Percentiles rank a stretch among this genome's conserved stretches.
Conservation (phyloP, 2,797 vertebrate species). For the Apodemus agrarius region DNA sequence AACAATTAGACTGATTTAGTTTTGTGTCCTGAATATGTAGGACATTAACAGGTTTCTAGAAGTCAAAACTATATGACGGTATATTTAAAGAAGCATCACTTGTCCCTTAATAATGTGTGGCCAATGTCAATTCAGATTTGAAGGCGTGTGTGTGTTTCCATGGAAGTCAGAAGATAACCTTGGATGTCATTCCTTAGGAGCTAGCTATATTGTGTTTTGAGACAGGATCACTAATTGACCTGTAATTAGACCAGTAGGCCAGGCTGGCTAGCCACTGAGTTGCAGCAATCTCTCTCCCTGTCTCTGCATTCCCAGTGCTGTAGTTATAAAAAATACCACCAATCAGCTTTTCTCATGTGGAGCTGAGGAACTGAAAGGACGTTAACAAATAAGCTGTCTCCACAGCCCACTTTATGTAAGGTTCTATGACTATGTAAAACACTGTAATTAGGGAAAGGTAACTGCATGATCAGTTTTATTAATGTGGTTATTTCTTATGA, state of each 20-base stretch:
- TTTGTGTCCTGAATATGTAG: neutral
- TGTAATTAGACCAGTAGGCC: neutral
- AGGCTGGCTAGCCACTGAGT: neutral
- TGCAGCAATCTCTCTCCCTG: neutral
- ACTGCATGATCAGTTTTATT: neutral
- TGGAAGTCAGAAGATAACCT: neutral
- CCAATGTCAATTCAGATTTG: neutral
- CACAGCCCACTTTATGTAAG: neutral
- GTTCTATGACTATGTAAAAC: neutral
- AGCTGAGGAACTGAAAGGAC: neutral
- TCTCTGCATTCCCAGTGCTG: neutral
- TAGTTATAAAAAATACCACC: neutral
- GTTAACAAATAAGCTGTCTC: neutral
- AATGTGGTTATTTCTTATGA: neutral
- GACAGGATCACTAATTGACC: neutral
- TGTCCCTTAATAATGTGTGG: neutral
- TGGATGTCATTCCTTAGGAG: neutral
- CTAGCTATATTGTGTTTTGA: neutral
- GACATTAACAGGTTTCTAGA: neutral
- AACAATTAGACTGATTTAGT: neutral
- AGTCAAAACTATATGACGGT: conserved; percentile 13
- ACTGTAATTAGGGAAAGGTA: neutral
- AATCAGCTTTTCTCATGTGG: neutral
- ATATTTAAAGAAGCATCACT: neutral
- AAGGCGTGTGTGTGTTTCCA: neutral